phyloP scores from a whole-genome alignment of 1,140 invertebrate genomes.

The Drosophila lacertosa region DNA sequence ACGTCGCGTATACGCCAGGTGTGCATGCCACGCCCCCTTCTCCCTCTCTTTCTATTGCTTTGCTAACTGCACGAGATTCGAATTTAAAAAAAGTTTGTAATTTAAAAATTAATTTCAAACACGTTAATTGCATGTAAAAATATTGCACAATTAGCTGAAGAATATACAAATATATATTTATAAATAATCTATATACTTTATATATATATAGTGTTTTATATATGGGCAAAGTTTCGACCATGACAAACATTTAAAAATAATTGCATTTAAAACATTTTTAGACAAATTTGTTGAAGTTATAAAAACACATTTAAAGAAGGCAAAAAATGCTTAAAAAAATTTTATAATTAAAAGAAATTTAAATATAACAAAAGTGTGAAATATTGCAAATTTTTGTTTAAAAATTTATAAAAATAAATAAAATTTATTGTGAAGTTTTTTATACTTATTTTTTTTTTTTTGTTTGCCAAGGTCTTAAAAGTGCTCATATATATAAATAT shows the following conservation, averaged over 20 bases:
- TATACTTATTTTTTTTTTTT: not conserved
- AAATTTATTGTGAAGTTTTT: too few species aligned
- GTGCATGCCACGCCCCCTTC: constrained; percentile 1
- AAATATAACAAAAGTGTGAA: too few species aligned
- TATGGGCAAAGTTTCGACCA: not conserved
- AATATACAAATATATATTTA: constrained; percentile 28
- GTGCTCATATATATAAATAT: not conserved
- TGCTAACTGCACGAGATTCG: constrained; percentile 55
- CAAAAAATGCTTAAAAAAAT: too few species aligned
- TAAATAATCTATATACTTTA: not conserved
- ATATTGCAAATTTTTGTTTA: too few species aligned
- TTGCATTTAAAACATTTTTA: too few species aligned
- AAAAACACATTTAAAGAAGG: too few species aligned
- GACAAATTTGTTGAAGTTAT: too few species aligned
- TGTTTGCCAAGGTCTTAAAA: not conserved
- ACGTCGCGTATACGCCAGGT: constrained; percentile 23
- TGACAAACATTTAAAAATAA: too few species aligned
- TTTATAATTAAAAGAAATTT: not conserved
- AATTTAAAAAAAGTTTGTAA: constrained; percentile 56
- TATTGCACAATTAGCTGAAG: constrained; percentile 67
- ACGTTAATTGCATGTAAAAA: constrained; percentile 68
- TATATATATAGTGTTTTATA: not conserved
- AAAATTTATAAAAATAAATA: too few species aligned
- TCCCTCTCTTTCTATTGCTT: not conserved
- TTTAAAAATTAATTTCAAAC: constrained; percentile 42